A percentile compares a stretch with the other conserved stretches of the same genome.
These are phyloP conservation scores for Campylorhamphus procurvoides DNA, from an alignment of 2,113 vertebrate species.

Conservation along the genomic window DNA sequence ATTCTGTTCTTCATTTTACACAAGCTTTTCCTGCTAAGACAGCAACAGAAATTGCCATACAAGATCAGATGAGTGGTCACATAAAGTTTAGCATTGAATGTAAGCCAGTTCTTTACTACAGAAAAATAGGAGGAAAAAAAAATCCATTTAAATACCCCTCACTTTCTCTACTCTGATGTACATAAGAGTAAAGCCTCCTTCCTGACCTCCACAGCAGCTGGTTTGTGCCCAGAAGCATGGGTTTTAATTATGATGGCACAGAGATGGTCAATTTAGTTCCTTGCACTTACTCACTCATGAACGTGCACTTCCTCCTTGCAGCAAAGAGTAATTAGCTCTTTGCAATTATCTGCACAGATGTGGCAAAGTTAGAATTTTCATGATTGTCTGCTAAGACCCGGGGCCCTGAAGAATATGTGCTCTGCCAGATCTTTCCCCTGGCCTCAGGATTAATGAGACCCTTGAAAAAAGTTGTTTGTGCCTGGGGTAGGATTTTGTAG, in stretches of 20 bases:
- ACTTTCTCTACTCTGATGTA: background rate
- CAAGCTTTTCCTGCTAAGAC: background rate
- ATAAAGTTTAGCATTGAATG: background rate
- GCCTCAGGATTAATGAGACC: conserved; percentile 27
- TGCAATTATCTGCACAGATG: conserved; percentile 61
- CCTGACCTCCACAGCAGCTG: background rate
- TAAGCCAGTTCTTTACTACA: background rate
- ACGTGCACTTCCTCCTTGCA: conserved; percentile 46
- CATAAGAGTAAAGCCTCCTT: conserved; percentile 2
- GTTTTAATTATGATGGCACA: conserved; percentile 38
- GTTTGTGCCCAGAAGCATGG: conserved; percentile 28
- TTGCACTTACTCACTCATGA: conserved; percentile 14
- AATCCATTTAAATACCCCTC: background rate
- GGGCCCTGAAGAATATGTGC: background rate
- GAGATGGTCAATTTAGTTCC: conserved; percentile 45
- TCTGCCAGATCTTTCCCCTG: background rate
- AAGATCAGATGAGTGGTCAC: background rate
- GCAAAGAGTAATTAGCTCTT: conserved; percentile 64
- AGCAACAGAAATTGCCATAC: background rate
- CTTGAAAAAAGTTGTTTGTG: conserved; percentile 7
- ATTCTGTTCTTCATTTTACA: background rate
- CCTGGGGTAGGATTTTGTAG: background rate
- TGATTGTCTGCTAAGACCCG: conserved; percentile 39
- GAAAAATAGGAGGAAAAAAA: background rate
- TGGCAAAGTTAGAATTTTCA: conserved; percentile 36